These are phyloP conservation scores for Drosophila prostipennis DNA, from an alignment of 2,888 invertebrate species.

Conservation along the genomic window DNA sequence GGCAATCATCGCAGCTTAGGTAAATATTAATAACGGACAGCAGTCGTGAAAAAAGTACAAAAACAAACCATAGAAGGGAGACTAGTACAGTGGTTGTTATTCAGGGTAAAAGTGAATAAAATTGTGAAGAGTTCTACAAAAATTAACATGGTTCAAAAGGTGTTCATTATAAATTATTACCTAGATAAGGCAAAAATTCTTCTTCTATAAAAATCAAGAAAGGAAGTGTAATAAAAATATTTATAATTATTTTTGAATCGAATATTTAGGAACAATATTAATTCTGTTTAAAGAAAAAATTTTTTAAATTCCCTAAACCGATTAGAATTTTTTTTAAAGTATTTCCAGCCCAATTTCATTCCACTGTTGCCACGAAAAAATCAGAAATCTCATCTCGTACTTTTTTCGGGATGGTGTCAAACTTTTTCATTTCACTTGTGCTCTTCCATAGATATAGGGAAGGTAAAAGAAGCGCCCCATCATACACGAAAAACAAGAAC, in stretches of 20 bases:
- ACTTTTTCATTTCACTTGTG: constrained; percentile 68
- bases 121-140: neutral
- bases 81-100: constrained; percentile 10
- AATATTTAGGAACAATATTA: too few species aligned
- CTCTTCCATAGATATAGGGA: constrained; percentile 13
- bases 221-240: too few species aligned
- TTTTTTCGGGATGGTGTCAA: constrained; percentile 43
- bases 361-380: constrained; percentile 10
- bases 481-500: constrained; percentile 30
- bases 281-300: too few species aligned
- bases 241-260: too few species aligned
- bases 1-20: constrained; percentile 58
- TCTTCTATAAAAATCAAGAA: too few species aligned
- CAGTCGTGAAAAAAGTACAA: constrained; percentile 6
- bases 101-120: neutral
- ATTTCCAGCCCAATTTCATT: neutral
- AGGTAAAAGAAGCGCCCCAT: constrained; percentile 21
- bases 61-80: constrained; percentile 4
- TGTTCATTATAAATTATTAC: too few species aligned
- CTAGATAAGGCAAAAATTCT: too few species aligned
- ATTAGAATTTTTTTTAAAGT: too few species aligned
- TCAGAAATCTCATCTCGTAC: constrained; percentile 10
- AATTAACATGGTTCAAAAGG: too few species aligned
- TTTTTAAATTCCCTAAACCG: too few species aligned
- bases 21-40: constrained; percentile 73